Evolutionary conservation across 2,888 invertebrate species (phyloP), one percentile per base, ranked within the genome.

Genomic region (Altica lythri): DNA sequence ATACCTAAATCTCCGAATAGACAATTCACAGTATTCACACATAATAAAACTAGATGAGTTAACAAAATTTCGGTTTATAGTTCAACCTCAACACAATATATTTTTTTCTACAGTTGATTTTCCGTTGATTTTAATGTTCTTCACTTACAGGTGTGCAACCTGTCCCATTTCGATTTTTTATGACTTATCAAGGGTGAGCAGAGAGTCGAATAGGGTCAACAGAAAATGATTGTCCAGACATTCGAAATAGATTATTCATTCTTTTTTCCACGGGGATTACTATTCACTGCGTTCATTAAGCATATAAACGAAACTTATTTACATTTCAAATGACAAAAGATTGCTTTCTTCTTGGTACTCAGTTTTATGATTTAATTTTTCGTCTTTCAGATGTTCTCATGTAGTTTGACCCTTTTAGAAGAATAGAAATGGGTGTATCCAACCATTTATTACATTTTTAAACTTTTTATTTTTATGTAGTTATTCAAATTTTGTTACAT

Each of bases 81-180:
- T 63, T 60, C 60, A 56, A 52, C 43, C 62, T 60, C 56, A 57
- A 58, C 53, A 66, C 64, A 68, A 61, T 68, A 66, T 68, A 64
- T 59, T 63, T 40, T 61, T 64, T 62, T 61, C 64, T 61, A 56
- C 63, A 59, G 61, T 61, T 65, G 69, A 68, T 71, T 72, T 72
- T 73, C 72, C 72, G 73, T 71, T 65, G 69, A 70, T 69, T 71
- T 71, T 68, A 69, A 70, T 64, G 62, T 65, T 59, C 55, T 53
- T 52, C 51, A 54, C 55, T 61, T 62, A 73, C 74, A 74, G 74
- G 73, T 74, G 73, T 72, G 66, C 69, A 72, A 72, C 72, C 70
- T 74, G 72, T 68, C 68, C 71, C 59, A 68, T 67, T 69, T 62
- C 44, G 58, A 54, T 62, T 57, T 63, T 49, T 44, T 35, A 6